Conservation (phyloP, 2,888 invertebrate genomes). For the Horisme vitalbata region DNA sequence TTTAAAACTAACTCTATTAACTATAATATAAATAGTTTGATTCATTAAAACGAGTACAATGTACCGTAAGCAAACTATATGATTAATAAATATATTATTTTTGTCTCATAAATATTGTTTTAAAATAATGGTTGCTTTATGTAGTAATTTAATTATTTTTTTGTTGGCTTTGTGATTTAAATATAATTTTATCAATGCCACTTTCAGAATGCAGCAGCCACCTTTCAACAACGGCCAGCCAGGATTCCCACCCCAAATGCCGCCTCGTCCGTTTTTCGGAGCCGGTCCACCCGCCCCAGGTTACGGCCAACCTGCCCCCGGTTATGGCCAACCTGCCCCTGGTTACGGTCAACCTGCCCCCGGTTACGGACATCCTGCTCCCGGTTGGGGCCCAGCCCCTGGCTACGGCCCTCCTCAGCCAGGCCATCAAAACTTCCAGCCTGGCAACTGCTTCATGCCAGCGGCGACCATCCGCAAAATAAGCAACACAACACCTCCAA, state of each 20-base stretch:
- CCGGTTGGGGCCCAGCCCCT: slow-evolving; percentile 43
- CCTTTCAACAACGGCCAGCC: slow-evolving; percentile 45
- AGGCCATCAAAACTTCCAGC: slow-evolving; percentile 40
- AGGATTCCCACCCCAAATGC: slow-evolving; percentile 32
- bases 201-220: slow-evolving; percentile 65
- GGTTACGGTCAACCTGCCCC: slow-evolving; percentile 34
- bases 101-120: too few species aligned
- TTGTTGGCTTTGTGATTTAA: not conserved
- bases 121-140: too few species aligned
- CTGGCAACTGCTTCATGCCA: slow-evolving; percentile 55
- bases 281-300: slow-evolving; percentile 28
- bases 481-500: slow-evolving; percentile 50
- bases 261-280: slow-evolving; percentile 31
- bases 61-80: too few species aligned
- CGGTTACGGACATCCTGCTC: slow-evolving; percentile 29
- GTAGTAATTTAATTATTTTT: too few species aligned
- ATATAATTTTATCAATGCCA: slow-evolving; percentile 11
- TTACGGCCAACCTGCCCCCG: slow-evolving; percentile 32
- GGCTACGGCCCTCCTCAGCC: slow-evolving; percentile 33
- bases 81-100: too few species aligned
- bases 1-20: not conserved
- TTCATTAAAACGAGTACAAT: too few species aligned
- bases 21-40: too few species aligned
- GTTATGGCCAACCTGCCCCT: slow-evolving; percentile 32
- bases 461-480: slow-evolving; percentile 54